These are phyloP conservation scores for Porites cylindrica DNA, from an alignment of 92 coral and sea anemone species.

Conservation along the genomic window DNA sequence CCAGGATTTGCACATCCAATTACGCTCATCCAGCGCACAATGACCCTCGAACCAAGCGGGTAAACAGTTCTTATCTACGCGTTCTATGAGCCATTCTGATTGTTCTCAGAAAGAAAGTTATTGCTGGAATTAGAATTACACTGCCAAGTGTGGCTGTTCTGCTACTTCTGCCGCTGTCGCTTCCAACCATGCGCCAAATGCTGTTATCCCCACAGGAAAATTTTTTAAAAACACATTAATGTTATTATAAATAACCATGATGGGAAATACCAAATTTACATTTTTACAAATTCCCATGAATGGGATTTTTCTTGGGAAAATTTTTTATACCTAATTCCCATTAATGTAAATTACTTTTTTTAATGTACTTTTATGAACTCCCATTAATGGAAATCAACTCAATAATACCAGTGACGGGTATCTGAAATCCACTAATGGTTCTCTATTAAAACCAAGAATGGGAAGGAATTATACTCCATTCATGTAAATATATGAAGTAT, in stretches of 20 bases:
- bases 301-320: constrained; percentile 10
- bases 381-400: constrained; percentile 29
- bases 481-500: constrained; percentile 5
- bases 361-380: constrained; percentile 9
- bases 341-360: constrained; percentile 12
- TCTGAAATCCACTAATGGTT: constrained; percentile 8
- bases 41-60: neutral
- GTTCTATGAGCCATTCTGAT: neutral
- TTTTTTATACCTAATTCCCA: constrained; percentile 2
- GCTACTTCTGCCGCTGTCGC: constrained; percentile 39
- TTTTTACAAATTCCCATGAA: constrained; percentile 11
- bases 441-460: constrained; percentile 14
- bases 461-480: constrained; percentile 22
- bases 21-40: constrained; percentile 24
- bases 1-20: constrained; percentile 46
- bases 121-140: constrained; percentile 63
- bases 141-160: constrained; percentile 46
- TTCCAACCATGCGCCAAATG: constrained; percentile 4
- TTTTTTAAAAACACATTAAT: constrained; percentile 15
- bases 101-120: constrained; percentile 31
- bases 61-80: neutral
- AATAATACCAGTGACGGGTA: constrained; percentile 12
- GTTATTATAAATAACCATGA: constrained; percentile 3
- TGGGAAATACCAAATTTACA: neutral
- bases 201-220: constrained; percentile 12